Base-by-base conservation (phyloP, 2,113 vertebrate species). In the Elachura formosa region DNA sequence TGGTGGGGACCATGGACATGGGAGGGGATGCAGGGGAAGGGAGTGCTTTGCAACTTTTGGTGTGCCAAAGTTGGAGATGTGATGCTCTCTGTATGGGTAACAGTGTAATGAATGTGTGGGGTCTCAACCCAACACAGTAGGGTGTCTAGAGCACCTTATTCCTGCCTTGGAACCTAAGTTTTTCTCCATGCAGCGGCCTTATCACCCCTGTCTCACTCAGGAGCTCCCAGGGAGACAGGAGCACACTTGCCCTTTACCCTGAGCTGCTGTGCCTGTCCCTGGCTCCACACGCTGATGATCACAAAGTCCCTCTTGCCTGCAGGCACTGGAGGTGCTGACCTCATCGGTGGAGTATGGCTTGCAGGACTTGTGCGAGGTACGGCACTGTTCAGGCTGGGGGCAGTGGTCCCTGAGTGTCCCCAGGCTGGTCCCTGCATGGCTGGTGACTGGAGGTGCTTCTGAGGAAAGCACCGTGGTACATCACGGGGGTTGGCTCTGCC, bases 271-370 rank as follows among this genome's bases (percentile, higher is more conserved):
- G 28, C n/a, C 24, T 0, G 0, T n/a, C 41, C 1, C 0, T 49
- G 24, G 18, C 28, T 45, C 31, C 38, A 9, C 48, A 6, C 0
- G 0, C 4, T 3, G 11, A 28, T 34, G 51, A 25, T 95, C 34
- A 95, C 34, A 31, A 41, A 12, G 19, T 77, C 26, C 48, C 10
- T 56, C 69, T 93, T 75, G 13, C 38, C 34, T n/a, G 40, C 90
- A 98, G 98, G 98, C 87, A 1, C 95, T 98, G 91, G 98, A 98
- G 61, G 98, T 98, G 68, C 93, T 98, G 89, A 98, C 98, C 2
- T 98, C 98, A 0, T 98, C 98, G 0, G 97, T 98, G 93, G 98
- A 98, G 43, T 98, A 98, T 0, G 98, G 98, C 58, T 95, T 98
- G 75, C 96, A 98, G 68, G 98, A 98, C 38, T 95, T 98, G 59